phyloP scores from a whole-genome alignment of 2,888 invertebrate species.

The Chrysomela aeneicollis region DNA sequence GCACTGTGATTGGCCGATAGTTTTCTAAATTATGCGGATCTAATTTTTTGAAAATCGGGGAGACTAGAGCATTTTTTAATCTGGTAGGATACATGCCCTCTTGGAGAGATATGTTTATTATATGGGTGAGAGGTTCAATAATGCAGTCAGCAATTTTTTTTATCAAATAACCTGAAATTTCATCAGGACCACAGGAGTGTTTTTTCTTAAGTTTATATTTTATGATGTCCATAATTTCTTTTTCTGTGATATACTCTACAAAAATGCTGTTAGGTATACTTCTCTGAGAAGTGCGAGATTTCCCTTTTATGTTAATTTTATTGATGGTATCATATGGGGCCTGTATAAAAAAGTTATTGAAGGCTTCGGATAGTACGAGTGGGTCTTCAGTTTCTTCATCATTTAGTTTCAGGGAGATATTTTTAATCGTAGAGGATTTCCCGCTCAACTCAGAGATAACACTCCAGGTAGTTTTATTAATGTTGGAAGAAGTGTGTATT shows the following conservation, averaged over 20 bases:
- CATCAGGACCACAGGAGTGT: background rate
- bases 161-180: background rate
- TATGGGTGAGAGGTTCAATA: background rate
- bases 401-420: background rate
- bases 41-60: no score
- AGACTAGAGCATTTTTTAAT: background rate
- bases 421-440: background rate
- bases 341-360: constrained; percentile 2
- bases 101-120: background rate
- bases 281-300: constrained; percentile 1
- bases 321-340: background rate
- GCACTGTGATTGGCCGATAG: background rate
- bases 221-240: no score
- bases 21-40: no score
- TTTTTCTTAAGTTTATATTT: background rate
- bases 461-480: background rate
- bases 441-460: no score
- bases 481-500: background rate
- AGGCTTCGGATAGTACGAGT: background rate
- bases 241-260: background rate
- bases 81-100: background rate
- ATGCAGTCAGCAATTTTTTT: background rate
- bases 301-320: background rate
- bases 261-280: background rate
- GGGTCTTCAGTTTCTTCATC: background rate